Evolutionary conservation across 2,888 invertebrate genomes (phyloP), one percentile per base, ranked within the genome.

Genomic region (Drosophila neotestacea): DNA sequence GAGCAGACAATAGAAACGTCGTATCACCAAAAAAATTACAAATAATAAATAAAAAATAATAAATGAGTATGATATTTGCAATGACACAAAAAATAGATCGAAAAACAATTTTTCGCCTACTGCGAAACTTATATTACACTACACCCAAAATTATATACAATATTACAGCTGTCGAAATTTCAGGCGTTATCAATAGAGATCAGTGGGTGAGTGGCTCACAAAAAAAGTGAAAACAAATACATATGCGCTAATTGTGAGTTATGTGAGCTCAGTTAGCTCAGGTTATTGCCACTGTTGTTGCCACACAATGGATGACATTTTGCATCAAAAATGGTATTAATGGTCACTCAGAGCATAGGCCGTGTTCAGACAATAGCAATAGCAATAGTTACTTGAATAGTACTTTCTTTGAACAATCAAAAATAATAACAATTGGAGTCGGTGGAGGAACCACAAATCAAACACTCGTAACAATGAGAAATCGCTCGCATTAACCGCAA

Each of bases 31-130:
- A 61, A 64, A 65, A 47, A 60, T 46, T 63, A 36, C 66, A 61
- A 54, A 48, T 44, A 72, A 46, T 48, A 55, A 62, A 36, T 44
- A 30, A 42, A 34, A 10, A 47, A 50, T 50, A 42, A 54, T 77
- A 55, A 48, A 77, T 77, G 65, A 77, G 85, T 70, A 61, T 47
- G 59, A 63, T 65, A 74, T 79, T 79, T 55, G 67, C 84, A 78
- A 78, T 83, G 86, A 76, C 86, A 88, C 81, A 84, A 83, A 78
- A 83, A 77, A 84, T 85, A 83, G 88, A 88, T 80, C 64, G 75
- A 70, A 38, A 79, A 88, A 85, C 60, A 83, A 83, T 88, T 86
- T 83, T 58, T 44, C 63, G 46, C 62, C 54, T 58, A 67, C 50
- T 70, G 59, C 67, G 54, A 67, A 64, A 70, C 22, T 22, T 3